A percentile compares a stretch with the other conserved stretches of the same genome.
Evolutionary conservation across 2,797 vertebrate genomes (phyloP).

Genomic region (Leucoraja ocellata): DNA sequence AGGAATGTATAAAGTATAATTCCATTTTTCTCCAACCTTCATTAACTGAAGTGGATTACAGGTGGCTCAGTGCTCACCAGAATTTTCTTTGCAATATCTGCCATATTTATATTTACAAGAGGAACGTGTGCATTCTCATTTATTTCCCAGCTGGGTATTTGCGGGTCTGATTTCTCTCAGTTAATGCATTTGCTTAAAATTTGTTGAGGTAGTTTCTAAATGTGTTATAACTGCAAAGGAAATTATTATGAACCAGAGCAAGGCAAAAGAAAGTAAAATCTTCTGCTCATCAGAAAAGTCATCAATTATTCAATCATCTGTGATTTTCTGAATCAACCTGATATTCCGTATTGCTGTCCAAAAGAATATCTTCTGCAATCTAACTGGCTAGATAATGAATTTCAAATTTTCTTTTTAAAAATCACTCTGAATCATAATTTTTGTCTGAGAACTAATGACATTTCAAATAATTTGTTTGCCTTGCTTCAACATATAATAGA

Average conservation of each 20-base stretch:
- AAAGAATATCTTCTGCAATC: neutral
- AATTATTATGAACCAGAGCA: neutral
- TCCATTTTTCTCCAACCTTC: neutral
- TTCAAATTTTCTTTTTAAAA: neutral
- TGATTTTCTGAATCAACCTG: neutral
- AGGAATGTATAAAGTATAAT: neutral
- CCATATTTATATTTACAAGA: neutral
- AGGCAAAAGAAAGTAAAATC: neutral
- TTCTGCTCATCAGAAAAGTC: neutral
- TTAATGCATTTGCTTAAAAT: neutral
- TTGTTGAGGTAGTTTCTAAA: neutral
- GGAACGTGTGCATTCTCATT: neutral
- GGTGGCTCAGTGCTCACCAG: neutral
- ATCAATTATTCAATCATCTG: neutral
- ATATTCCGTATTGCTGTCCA: neutral
- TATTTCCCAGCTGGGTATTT: neutral
- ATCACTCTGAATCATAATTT: neutral
- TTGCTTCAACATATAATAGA: no score
- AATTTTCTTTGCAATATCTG: conserved; percentile 1
- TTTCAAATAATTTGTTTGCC: neutral
- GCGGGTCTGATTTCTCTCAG: neutral
- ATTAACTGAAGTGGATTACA: conserved; percentile 25
- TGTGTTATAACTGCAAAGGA: neutral
- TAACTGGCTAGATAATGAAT: neutral
- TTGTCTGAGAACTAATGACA: neutral